Conservation (phyloP, 2,113 vertebrate genomes). For the Camelus dromedarius region DNA sequence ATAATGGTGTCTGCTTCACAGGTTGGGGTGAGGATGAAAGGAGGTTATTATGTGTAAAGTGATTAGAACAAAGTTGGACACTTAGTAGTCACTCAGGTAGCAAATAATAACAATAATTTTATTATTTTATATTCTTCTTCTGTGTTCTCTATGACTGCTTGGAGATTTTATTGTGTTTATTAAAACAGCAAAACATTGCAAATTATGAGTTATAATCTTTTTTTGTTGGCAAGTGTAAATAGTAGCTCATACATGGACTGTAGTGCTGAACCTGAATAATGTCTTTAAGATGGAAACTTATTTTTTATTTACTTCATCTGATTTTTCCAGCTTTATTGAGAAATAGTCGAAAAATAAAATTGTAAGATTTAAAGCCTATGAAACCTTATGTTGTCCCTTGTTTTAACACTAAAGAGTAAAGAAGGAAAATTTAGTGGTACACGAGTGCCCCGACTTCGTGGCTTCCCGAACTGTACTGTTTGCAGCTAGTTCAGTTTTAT, state of each 20-base stretch:
- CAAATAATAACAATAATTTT: background rate
- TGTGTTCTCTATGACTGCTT: background rate
- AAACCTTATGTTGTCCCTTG: background rate
- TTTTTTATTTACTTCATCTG: background rate
- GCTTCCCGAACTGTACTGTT: background rate
- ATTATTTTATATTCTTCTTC: background rate
- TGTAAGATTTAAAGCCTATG: background rate
- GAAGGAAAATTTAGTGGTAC: background rate
- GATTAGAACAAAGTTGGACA: background rate
- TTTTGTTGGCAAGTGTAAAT: background rate
- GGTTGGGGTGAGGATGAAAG: background rate
- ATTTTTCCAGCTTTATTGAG: background rate
- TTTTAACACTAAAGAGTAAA: background rate
- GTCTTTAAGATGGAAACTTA: background rate
- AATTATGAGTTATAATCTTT: background rate
- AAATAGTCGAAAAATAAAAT: background rate
- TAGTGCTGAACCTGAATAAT: background rate
- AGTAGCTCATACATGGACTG: background rate
- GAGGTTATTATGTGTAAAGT: background rate
- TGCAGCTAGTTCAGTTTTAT: background rate
- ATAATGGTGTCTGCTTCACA: background rate
- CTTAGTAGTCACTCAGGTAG: background rate
- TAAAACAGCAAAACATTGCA: background rate
- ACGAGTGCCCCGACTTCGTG: background rate
- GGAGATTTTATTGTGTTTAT: constrained; percentile 1